These are phyloP conservation scores for Gallinago nigripennis DNA, from an alignment of 2,797 vertebrate species.

Conservation along the genomic window DNA sequence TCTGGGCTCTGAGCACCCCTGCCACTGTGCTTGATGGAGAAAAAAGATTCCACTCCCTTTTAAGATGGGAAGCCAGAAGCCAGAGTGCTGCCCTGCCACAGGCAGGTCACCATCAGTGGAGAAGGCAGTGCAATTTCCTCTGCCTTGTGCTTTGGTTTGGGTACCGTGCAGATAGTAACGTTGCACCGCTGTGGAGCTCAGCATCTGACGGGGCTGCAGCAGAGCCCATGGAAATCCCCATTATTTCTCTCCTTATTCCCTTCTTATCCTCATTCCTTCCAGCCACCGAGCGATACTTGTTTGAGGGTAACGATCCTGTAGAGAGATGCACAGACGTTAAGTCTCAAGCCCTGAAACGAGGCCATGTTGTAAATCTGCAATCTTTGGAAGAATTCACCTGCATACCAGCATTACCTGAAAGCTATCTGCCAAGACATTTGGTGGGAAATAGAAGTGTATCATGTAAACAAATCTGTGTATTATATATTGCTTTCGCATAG, in stretches of 20 bases:
- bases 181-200: fast-evolving
- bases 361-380: not conserved
- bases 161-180: not conserved
- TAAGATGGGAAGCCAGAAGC: not conserved
- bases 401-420: not conserved
- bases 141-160: not conserved
- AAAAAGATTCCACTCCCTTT: not conserved
- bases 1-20: not conserved
- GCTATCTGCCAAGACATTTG: not conserved
- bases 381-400: not conserved
- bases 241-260: not conserved
- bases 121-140: not conserved
- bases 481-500: not conserved
- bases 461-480: conserved; percentile 40
- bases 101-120: not conserved
- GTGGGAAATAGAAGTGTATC: not conserved
- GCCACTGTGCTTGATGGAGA: not conserved
- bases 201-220: not conserved
- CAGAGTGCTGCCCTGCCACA: not conserved
- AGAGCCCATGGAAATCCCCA: not conserved
- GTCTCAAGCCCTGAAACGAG: not conserved
- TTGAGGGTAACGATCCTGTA: not conserved
- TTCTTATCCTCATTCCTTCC: not conserved
- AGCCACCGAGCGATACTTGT: fast-evolving
- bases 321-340: not conserved